These are phyloP conservation scores for Jaculus jaculus DNA, from an alignment of 2,113 vertebrate genomes.

Conservation along the genomic window DNA sequence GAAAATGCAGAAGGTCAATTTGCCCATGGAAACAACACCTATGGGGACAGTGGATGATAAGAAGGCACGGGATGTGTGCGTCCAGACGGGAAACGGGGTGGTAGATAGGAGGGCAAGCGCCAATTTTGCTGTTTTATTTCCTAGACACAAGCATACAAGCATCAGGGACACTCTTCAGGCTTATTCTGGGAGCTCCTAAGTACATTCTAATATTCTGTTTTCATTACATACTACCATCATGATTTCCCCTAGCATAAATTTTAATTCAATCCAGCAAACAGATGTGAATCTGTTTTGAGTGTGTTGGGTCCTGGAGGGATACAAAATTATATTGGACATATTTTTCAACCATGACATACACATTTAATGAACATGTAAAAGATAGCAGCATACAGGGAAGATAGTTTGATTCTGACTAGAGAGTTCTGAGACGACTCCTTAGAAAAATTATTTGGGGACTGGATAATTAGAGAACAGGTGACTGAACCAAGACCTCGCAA, in stretches of 20 bases:
- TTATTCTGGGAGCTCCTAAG: slow-evolving; percentile 33
- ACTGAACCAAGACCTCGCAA: background rate
- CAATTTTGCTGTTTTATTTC: background rate
- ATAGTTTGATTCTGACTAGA: slow-evolving; percentile 11
- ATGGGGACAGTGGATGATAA: background rate
- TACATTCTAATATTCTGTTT: slow-evolving; percentile 19
- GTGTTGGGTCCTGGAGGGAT: background rate
- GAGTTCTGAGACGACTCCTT: background rate
- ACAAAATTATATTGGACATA: slow-evolving; percentile 13
- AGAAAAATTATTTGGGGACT: slow-evolving; percentile 4
- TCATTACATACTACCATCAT: slow-evolving; percentile 34
- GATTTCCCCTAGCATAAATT: slow-evolving; percentile 52
- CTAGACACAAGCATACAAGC: background rate
- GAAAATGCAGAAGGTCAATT: background rate
- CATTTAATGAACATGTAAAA: slow-evolving; percentile 42
- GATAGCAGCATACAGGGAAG: background rate
- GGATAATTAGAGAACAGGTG: slow-evolving; percentile 33
- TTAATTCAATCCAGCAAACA: slow-evolving; percentile 35
- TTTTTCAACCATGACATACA: background rate
- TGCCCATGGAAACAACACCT: background rate
- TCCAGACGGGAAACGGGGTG: background rate
- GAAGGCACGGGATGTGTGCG: background rate
- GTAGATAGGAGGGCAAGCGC: background rate
- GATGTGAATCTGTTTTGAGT: slow-evolving; percentile 30
- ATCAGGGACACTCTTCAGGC: background rate